phyloP scores from a whole-genome alignment of 2,797 vertebrate species.

The Clarias pachynema region DNA sequence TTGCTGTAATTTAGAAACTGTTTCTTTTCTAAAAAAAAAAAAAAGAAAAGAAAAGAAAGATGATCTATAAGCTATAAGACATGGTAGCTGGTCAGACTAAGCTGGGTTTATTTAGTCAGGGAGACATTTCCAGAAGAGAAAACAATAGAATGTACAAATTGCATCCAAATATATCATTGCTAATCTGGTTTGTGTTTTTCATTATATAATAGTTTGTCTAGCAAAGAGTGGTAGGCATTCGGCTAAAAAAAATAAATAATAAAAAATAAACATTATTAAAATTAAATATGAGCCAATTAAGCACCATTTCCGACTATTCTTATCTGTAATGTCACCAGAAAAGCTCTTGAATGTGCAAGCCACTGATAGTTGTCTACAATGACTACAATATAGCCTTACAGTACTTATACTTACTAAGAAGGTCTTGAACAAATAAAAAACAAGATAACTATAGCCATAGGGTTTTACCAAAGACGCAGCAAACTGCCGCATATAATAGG shows the following conservation, averaged over 20 bases:
- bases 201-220: not conserved
- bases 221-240: not conserved
- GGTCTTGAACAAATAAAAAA: not conserved
- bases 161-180: not conserved
- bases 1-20: not conserved
- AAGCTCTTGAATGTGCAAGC: not conserved
- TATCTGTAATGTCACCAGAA: not conserved
- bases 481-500: slow-evolving; percentile 12
- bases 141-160: not conserved
- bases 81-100: not conserved
- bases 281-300: not conserved
- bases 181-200: not conserved
- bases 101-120: not conserved
- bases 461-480: slow-evolving; percentile 4
- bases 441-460: not conserved
- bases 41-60: not conserved
- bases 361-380: not conserved
- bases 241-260: not conserved
- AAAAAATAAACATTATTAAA: not conserved
- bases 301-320: not conserved
- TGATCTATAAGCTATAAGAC: not conserved
- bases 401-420: not conserved
- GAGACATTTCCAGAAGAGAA: not conserved
- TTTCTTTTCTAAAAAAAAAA: not conserved
- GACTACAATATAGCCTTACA: not conserved